Base-by-base conservation (phyloP, 2,113 vertebrate species). In the Chamaea fasciata region DNA sequence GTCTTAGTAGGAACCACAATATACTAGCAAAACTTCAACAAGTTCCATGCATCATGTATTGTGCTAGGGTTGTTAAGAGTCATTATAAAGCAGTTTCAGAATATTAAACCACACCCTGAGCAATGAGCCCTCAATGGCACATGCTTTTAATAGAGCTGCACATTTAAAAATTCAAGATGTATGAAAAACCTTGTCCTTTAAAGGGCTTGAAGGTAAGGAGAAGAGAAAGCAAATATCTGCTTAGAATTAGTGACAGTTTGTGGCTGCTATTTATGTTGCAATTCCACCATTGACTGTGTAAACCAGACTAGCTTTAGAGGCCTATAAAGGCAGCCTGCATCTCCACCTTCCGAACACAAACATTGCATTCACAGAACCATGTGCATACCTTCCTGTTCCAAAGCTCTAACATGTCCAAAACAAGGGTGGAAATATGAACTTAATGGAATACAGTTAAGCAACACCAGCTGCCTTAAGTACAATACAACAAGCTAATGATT, bases 361-460 rank as follows among this genome's bases (percentile, higher is more conserved):
- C 87, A 90, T 87, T 78, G 84, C 33, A 86, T 83, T 96, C 88
- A 87, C 53, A 91, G 87, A 95, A 93, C 91, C 81, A 4, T 39
- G 79, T 96, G 96, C 95, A 92, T 94, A 97, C 95, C 95, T 97
- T 98, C 96, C 92, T 96, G 95, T 92, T 96, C 95, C 97, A 97
- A 95, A 97, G 96, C 93, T 98, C 96, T 98, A 97, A 95, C 89
- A 90, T 83, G 94, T 96, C 97, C 97, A 95, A 92, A 96, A 93
- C 90, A 94, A 89, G 92, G 95, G 97, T 91, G 89, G 85, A 97
- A 96, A 92, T 96, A 92, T 35, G 91, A 97, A 96, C 94, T 97
- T 96, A 96, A 85, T 87, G 91, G 80, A 95, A 95, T 63, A 97
- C 97, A 96, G 94, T 97, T 97, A 97, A 97, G 97, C 96, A 97